Evolutionary conservation across 2,888 invertebrate species (phyloP).

Genomic region (Gerris lacustris): DNA sequence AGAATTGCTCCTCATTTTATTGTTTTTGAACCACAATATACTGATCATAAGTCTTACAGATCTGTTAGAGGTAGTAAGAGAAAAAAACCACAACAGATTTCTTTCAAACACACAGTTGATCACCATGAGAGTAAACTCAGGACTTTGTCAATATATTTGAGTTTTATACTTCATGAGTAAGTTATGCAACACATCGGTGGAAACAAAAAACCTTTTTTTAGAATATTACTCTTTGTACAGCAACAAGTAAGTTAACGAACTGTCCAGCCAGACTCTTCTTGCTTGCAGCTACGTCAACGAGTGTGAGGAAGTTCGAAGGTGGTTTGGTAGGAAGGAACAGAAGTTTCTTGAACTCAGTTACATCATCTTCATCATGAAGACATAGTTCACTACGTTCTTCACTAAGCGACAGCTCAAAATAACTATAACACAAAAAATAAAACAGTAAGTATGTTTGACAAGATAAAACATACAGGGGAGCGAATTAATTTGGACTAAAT

Average conservation of each 20-base stretch:
- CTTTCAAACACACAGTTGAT: too few species aligned
- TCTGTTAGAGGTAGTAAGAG: too few species aligned
- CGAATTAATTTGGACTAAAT: not conserved
- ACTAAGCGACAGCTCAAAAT: constrained; percentile 51
- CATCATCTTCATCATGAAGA: constrained; percentile 44
- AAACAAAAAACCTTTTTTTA: too few species aligned
- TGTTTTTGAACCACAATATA: too few species aligned
- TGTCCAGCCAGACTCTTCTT: constrained; percentile 39
- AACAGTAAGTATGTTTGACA: not conserved
- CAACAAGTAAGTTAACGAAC: constrained; percentile 55
- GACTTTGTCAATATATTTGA: too few species aligned
- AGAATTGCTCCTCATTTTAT: too few species aligned
- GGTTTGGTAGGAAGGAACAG: constrained; percentile 54
- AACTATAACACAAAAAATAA: constrained; percentile 40
- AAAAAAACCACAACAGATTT: too few species aligned
- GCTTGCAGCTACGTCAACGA: constrained; percentile 44
- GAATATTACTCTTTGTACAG: constrained; percentile 43
- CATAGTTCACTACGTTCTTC: constrained; percentile 52
- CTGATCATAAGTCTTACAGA: too few species aligned
- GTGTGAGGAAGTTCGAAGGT: constrained; percentile 43
- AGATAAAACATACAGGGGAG: not conserved
- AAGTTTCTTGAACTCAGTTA: constrained; percentile 42
- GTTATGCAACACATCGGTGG: too few species aligned
- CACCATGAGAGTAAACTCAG: too few species aligned
- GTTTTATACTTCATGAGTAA: too few species aligned